These are phyloP conservation scores for Isichthys henryi DNA, from an alignment of 2,113 vertebrate genomes.

Conservation along the genomic window DNA sequence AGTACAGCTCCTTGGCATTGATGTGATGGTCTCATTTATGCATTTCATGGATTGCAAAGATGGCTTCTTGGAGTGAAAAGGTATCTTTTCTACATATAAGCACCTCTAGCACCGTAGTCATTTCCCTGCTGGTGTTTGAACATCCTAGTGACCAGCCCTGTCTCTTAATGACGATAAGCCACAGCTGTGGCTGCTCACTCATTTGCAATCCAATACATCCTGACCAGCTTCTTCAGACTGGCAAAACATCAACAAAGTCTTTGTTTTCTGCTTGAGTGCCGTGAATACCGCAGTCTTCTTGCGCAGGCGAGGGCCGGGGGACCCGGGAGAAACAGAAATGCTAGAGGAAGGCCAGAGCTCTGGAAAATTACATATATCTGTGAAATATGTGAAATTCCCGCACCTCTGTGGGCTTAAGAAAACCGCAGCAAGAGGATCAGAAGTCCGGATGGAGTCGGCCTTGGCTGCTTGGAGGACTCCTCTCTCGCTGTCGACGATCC, in stretches of 20 bases:
- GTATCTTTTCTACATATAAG: not conserved
- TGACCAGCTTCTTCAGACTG: conserved; percentile 2
- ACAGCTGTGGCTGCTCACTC: not conserved
- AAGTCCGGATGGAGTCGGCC: not conserved
- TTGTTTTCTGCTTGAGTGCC: not conserved
- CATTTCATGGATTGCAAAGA: not conserved
- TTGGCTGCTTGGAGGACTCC: not conserved
- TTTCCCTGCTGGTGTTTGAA: not conserved
- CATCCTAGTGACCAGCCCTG: not conserved
- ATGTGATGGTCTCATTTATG: not conserved
- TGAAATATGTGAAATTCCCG: conserved; percentile 8
- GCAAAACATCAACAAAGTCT: not conserved
- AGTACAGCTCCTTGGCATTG: not conserved
- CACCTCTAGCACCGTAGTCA: not conserved
- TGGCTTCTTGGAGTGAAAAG: not conserved
- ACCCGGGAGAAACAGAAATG: not conserved
- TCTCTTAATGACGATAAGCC: not conserved
- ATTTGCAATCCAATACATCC: conserved; percentile 5
- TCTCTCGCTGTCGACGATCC: not conserved
- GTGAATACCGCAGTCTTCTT: not conserved
- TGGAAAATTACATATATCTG: conserved; percentile 7
- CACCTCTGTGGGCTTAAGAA: not conserved
- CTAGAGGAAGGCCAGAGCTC: not conserved
- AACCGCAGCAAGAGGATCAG: conserved; percentile 8
- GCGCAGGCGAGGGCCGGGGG: not conserved